These are phyloP conservation scores for Nesidiocoris tenuis DNA, from an alignment of 2,888 invertebrate genomes.

Conservation along the genomic window DNA sequence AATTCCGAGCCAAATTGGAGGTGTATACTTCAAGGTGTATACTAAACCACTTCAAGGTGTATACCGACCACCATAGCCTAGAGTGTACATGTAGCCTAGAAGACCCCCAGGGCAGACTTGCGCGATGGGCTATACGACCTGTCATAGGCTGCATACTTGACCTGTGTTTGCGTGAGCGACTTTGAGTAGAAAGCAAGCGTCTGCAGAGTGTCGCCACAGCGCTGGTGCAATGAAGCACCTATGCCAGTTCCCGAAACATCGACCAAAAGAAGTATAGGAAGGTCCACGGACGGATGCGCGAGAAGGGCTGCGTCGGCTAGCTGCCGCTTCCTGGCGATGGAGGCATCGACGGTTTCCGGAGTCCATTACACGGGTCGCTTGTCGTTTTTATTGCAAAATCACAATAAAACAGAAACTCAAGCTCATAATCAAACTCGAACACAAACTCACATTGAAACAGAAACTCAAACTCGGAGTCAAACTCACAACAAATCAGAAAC, in stretches of 20 bases:
- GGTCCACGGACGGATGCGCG: constrained; percentile 44
- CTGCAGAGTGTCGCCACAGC: constrained; percentile 43
- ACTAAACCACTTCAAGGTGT: no score
- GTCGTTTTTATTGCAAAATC: no score
- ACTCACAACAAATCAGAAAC: no score
- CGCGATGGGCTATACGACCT: constrained; percentile 52
- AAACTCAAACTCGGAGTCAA: no score
- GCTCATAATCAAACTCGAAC: no score
- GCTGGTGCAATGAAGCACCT: not conserved
- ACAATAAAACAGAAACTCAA: no score
- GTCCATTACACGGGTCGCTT: constrained; percentile 48
- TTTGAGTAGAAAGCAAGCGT: constrained; percentile 46
- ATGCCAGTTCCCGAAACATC: constrained; percentile 49
- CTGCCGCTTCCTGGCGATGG: constrained; percentile 45
- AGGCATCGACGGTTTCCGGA: constrained; percentile 34
- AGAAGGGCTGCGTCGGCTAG: constrained; percentile 44
- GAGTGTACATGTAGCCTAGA: constrained; percentile 36
- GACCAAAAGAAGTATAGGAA: not conserved
- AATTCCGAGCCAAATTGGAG: constrained; percentile 50
- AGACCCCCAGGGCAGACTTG: constrained; percentile 54
- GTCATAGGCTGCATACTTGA: constrained; percentile 53
- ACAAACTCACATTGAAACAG: no score
- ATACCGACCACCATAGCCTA: no score
- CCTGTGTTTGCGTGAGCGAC: constrained; percentile 49
- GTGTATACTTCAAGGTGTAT: constrained; percentile 50